phyloP scores from a whole-genome alignment of 2,113 vertebrate species.

The Charina bottae region DNA sequence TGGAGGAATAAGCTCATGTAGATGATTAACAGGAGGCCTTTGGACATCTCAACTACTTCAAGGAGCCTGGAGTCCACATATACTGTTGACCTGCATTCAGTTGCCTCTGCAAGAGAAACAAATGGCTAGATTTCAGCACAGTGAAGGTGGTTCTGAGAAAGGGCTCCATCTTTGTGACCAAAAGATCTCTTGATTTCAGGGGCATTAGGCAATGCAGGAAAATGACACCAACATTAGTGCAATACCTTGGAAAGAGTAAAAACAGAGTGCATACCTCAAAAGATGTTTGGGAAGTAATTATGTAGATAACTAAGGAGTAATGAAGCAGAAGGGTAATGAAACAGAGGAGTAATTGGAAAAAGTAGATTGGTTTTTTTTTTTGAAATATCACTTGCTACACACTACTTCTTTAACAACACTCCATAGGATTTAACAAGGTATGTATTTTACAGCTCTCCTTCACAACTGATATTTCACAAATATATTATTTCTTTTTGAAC shows the following conservation, averaged over 20 bases:
- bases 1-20: not conserved
- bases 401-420: not conserved
- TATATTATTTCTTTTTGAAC: not conserved
- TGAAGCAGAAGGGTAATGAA: not conserved
- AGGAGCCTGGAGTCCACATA: not conserved
- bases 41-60: not conserved
- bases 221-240: slow-evolving; percentile 10
- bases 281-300: slow-evolving; percentile 30
- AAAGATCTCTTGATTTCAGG: not conserved
- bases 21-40: not conserved
- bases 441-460: not conserved
- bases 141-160: not conserved
- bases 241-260: not conserved
- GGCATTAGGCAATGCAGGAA: not conserved
- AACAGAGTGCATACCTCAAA: not conserved
- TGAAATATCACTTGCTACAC: not conserved
- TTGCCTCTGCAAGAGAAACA: not conserved
- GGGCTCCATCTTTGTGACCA: not conserved
- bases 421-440: not conserved
- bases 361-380: not conserved
- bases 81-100: not conserved
- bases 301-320: not conserved
- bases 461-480: not conserved
- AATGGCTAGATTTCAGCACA: not conserved
- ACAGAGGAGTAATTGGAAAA: not conserved